Evolutionary conservation across 2,113 vertebrate genomes (phyloP).

Genomic region (Gymnobelideus leadbeateri): DNA sequence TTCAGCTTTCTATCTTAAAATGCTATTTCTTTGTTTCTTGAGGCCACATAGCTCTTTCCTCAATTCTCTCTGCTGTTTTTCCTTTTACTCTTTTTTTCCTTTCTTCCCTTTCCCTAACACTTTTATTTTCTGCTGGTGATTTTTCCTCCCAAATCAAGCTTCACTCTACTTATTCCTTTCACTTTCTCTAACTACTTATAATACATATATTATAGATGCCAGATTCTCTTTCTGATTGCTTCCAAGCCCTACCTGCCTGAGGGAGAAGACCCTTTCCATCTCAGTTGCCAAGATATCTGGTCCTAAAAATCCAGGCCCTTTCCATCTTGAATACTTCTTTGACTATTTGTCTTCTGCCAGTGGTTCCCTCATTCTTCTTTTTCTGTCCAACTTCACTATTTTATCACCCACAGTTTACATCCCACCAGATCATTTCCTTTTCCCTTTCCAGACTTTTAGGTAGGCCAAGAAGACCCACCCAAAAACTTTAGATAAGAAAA

Average conservation of each 20-base stretch:
- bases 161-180: neutral
- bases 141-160: neutral
- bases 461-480: slow-evolving; percentile 49
- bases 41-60: slow-evolving; percentile 47
- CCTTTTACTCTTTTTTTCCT: slow-evolving; percentile 26
- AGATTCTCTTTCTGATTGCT: neutral
- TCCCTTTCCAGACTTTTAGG: slow-evolving; percentile 25
- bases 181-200: neutral
- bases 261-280: slow-evolving; percentile 21
- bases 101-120: slow-evolving; percentile 62
- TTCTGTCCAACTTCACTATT: slow-evolving; percentile 8
- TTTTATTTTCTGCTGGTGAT: slow-evolving; percentile 13
- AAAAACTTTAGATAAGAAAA: slow-evolving; percentile 8
- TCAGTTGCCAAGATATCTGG: neutral
- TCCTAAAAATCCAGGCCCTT: neutral
- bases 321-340: slow-evolving; percentile 38
- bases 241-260: neutral
- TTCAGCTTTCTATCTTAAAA: slow-evolving; percentile 78
- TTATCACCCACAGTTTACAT: slow-evolving; percentile 13
- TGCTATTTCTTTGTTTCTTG: neutral
- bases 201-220: neutral
- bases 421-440: slow-evolving; percentile 48
- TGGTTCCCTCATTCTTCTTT: neutral
- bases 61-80: slow-evolving; percentile 63
- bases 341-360: slow-evolving; percentile 36